Percentiles rank a stretch among this genome's conserved stretches.
Evolutionary conservation across 2,797 vertebrate genomes (phyloP).

Genomic region (Alexandromys oeconomus): DNA sequence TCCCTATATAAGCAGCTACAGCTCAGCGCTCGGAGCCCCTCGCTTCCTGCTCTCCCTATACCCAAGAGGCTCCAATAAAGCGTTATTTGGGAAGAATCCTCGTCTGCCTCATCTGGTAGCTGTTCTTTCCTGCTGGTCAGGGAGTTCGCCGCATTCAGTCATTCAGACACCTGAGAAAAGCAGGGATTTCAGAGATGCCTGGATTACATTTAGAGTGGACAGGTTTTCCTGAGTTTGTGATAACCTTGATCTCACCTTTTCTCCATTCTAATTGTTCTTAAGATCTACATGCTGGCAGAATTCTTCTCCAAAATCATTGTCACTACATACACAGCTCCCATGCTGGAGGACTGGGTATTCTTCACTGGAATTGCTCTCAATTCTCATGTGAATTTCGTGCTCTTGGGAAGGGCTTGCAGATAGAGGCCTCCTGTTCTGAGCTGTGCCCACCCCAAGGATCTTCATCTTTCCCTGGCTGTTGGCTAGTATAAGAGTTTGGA

Average conservation of each 20-base stretch:
- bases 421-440: background rate
- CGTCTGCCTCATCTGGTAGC: no score
- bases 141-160: no score
- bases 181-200: constrained; percentile 11
- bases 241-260: background rate
- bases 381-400: background rate
- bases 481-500: background rate
- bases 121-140: no score
- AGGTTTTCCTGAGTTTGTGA: background rate
- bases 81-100: no score
- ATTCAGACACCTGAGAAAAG: background rate
- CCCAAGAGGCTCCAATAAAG: no score
- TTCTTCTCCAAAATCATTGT: background rate
- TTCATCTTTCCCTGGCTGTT: background rate
- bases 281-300: background rate
- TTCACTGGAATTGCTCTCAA: background rate
- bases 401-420: background rate
- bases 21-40: no score
- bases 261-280: background rate
- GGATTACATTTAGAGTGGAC: background rate
- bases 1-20: no score
- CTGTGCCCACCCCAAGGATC: background rate
- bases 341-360: background rate
- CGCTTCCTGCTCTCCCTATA: no score
- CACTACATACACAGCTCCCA: background rate